phyloP scores from a whole-genome alignment of 2,797 vertebrate species.

The Tachyglossus aculeatus region DNA sequence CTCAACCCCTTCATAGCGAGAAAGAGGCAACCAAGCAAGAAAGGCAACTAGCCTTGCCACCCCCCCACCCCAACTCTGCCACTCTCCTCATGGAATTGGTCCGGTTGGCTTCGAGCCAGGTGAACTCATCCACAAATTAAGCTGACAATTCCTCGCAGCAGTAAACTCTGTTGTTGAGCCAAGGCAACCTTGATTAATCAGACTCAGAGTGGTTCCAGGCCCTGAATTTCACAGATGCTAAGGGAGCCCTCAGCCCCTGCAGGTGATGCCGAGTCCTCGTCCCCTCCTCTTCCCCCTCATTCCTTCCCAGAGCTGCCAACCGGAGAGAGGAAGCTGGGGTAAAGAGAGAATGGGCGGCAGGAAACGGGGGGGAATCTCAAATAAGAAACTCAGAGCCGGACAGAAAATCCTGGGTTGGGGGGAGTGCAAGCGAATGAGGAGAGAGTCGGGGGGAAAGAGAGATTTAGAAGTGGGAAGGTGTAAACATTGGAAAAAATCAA shows the following conservation, averaged over 20 bases:
- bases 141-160: slow-evolving; percentile 14
- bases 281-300: not conserved
- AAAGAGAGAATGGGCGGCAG: not conserved
- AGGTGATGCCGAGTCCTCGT: not conserved
- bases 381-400: no score
- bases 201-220: not conserved
- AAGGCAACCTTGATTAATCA: slow-evolving; percentile 26
- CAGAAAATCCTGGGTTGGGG: no score
- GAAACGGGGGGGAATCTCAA: not conserved
- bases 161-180: slow-evolving; percentile 30
- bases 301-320: not conserved
- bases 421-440: no score
- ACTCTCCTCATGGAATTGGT: slow-evolving; percentile 19
- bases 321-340: not conserved
- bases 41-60: slow-evolving; percentile 17
- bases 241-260: not conserved
- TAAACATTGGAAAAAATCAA: not conserved
- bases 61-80: not conserved
- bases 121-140: slow-evolving; percentile 43
- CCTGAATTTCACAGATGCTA: slow-evolving; percentile 4
- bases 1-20: not conserved
- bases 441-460: no score
- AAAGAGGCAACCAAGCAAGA: slow-evolving; percentile 13
- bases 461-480: no score
- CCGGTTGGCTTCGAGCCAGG: slow-evolving; percentile 20